Base-by-base conservation (phyloP, 2,888 invertebrate species). In the Gymnoscelis rufifasciata region DNA sequence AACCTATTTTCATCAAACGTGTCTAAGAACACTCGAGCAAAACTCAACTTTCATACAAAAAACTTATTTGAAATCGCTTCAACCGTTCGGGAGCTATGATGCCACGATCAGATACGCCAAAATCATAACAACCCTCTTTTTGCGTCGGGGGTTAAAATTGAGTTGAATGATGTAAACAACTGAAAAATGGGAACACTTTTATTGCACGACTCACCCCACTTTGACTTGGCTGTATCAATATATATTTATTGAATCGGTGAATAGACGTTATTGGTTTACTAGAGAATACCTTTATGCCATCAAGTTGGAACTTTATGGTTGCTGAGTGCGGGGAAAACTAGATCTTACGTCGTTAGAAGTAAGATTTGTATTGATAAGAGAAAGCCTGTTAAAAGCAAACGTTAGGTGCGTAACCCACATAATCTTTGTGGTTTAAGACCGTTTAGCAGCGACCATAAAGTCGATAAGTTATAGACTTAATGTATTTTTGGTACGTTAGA, bases 81-180 rank as follows among this genome's bases (percentile, higher is more conserved):
- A n/a, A n/a, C n/a, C n/a, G n/a, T n/a, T n/a, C n/a, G n/a, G n/a
- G n/a, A n/a, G n/a, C n/a, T n/a, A n/a, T n/a, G n/a, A n/a, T n/a
- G n/a, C n/a, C n/a, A n/a, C n/a, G n/a, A n/a, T n/a, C n/a, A n/a
- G n/a, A n/a, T n/a, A n/a, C n/a, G n/a, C n/a, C n/a, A n/a, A n/a
- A n/a, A n/a, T n/a, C n/a, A n/a, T n/a, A n/a, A n/a, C n/a, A n/a
- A n/a, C n/a, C n/a, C n/a, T n/a, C n/a, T n/a, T n/a, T n/a, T n/a
- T n/a, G n/a, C n/a, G n/a, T n/a, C n/a, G n/a, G n/a, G n/a, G n/a
- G n/a, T n/a, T n/a, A n/a, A n/a, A n/a, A n/a, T n/a, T n/a, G n/a
- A n/a, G n/a, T n/a, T n/a, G n/a, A 74, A 83, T 80, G 77, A 80
- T 81, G 78, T 81, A 79, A 77, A 75, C 68, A 71, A 74, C 60